Percentiles rank a stretch among this genome's conserved stretches.
phyloP scores from a whole-genome alignment of 1,140 invertebrate species.

The Drosophila navojoa region DNA sequence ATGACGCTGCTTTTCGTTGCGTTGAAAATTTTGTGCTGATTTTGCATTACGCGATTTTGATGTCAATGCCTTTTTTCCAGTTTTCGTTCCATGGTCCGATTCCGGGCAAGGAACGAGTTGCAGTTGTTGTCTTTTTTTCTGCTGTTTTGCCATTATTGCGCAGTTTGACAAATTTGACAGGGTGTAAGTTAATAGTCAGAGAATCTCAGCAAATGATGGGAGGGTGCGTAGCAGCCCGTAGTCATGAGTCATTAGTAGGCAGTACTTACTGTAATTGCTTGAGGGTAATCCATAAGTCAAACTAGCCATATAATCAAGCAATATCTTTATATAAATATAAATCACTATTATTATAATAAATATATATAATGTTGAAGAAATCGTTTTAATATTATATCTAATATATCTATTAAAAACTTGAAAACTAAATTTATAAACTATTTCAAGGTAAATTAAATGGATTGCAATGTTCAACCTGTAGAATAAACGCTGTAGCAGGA shows the following conservation, averaged over 20 bases:
- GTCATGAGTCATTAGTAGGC: not conserved
- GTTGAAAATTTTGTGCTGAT: constrained; percentile 75
- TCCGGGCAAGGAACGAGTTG: not conserved
- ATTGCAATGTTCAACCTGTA: too few species aligned
- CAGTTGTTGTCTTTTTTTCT: constrained; percentile 19
- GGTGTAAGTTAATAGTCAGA: constrained; percentile 45
- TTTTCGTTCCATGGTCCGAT: constrained; percentile 27
- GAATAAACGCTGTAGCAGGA: too few species aligned
- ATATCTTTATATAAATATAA: too few species aligned
- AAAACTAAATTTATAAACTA: too few species aligned
- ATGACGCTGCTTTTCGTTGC: constrained; percentile 75
- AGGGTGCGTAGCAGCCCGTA: constrained; percentile 1
- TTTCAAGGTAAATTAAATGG: too few species aligned
- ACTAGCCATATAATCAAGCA: too few species aligned
- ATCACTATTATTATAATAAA: too few species aligned
- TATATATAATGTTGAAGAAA: too few species aligned
- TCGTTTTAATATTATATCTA: too few species aligned
- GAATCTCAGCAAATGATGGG: constrained; percentile 2
- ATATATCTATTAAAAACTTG: too few species aligned
- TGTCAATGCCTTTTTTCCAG: constrained; percentile 38
- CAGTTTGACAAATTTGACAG: constrained; percentile 66
- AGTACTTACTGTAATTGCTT: not conserved
- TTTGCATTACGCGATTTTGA: constrained; percentile 65
- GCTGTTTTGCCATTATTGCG: constrained; percentile 36
- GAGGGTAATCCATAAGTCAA: too few species aligned